Evolutionary conservation across 2,113 vertebrate genomes (phyloP).

Genomic region (Oncorhynchus tshawytscha): DNA sequence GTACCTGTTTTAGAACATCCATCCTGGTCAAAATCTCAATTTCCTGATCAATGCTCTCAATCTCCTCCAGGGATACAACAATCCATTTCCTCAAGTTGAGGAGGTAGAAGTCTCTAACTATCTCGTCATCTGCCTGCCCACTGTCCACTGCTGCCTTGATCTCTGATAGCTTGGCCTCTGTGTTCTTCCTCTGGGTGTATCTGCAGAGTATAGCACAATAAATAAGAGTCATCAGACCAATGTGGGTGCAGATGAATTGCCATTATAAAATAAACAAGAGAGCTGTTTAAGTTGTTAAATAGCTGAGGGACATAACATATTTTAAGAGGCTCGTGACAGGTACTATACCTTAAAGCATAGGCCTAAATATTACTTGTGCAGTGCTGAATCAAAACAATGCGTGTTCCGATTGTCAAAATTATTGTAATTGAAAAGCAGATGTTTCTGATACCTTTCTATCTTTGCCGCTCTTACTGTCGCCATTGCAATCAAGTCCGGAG

Average conservation of each 20-base stretch:
- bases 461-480: slow-evolving; percentile 83
- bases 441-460: slow-evolving; percentile 78
- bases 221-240: neutral
- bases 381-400: neutral
- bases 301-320: too few species aligned
- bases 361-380: neutral
- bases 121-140: slow-evolving; percentile 84
- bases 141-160: slow-evolving; percentile 75
- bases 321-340: too few species aligned
- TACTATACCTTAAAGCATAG: neutral
- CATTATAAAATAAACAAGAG: neutral
- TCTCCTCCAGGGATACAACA: slow-evolving; percentile 82
- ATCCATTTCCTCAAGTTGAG: slow-evolving; percentile 85
- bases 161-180: slow-evolving; percentile 80
- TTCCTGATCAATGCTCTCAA: slow-evolving; percentile 91
- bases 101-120: slow-evolving; percentile 81
- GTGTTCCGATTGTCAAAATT: neutral
- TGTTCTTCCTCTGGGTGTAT: slow-evolving; percentile 87
- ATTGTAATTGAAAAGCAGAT: neutral
- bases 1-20: slow-evolving; percentile 73
- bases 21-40: slow-evolving; percentile 80
- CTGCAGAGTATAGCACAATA: slow-evolving; percentile 50
- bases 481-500: slow-evolving; percentile 79
- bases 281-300: too few species aligned
- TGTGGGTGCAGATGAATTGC: neutral